Conservation (phyloP, 1,140 invertebrate species). For the Venustaconcha ellipsiformis region DNA sequence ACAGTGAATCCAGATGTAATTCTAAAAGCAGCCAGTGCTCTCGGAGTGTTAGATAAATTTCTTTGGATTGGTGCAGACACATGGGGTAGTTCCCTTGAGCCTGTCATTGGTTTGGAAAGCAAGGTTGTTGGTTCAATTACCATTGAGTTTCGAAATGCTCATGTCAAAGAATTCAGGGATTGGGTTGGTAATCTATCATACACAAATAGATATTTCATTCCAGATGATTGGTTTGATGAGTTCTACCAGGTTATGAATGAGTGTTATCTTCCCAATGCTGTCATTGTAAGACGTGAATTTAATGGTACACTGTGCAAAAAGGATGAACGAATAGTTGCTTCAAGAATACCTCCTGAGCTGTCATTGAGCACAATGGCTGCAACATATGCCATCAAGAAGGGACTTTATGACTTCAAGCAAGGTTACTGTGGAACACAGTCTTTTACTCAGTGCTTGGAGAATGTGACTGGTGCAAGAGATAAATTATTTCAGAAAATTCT, state of each 20-base stretch:
- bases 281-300: conserved; percentile 50
- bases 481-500: conserved; percentile 24
- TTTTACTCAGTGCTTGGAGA: no score
- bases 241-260: conserved; percentile 68
- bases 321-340: conserved; percentile 8
- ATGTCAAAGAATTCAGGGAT: conserved; percentile 68
- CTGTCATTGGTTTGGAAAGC: conserved; percentile 77
- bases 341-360: conserved; percentile 31
- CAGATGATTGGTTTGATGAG: conserved; percentile 70
- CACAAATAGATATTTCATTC: conserved; percentile 60
- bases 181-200: conserved; percentile 56
- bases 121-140: conserved; percentile 82
- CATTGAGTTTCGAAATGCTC: conserved; percentile 73
- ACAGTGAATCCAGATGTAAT: conserved; percentile 38
- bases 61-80: conserved; percentile 49
- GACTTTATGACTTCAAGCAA: conserved; percentile 34
- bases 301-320: conserved; percentile 8
- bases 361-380: conserved; percentile 63
- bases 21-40: conserved; percentile 40
- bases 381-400: conserved; percentile 59
- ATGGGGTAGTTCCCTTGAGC: conserved; percentile 74
- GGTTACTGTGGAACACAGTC: no score
- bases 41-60: conserved; percentile 36
- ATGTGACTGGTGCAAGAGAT: conserved; percentile 7
- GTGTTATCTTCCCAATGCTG: conserved; percentile 52